Conservation (phyloP, 2,113 vertebrate genomes). For the Cepphus grylle region DNA sequence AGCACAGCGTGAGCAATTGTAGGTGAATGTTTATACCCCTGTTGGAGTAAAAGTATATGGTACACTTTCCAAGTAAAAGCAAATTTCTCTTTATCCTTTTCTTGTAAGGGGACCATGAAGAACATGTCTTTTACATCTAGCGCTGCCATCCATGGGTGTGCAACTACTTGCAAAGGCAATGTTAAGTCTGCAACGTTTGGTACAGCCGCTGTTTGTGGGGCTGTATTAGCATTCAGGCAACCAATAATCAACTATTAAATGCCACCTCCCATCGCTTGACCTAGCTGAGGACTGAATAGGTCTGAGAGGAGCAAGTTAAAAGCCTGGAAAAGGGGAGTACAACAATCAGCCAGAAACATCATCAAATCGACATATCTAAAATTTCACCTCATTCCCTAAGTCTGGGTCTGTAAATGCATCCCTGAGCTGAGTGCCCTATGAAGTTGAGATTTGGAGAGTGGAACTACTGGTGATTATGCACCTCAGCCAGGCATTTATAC, state of each 20-base stretch:
- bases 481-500: not conserved
- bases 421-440: not conserved
- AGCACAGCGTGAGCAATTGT: not conserved
- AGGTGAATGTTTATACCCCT: not conserved
- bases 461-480: not conserved
- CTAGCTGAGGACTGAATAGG: not conserved
- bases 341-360: not conserved
- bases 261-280: not conserved
- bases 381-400: not conserved
- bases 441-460: not conserved
- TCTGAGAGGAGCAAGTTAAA: not conserved
- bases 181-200: too few relatives aligned
- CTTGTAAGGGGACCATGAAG: too few relatives aligned
- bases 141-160: too few relatives aligned
- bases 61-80: not conserved
- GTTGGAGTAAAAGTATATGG: not conserved
- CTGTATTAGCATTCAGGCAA: not conserved
- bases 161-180: too few relatives aligned
- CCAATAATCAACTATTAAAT: not conserved
- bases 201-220: not conserved
- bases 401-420: not conserved
- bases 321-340: not conserved
- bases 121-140: too few relatives aligned
- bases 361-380: fast-evolving
- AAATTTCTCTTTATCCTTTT: not conserved